These are phyloP conservation scores for Coreoperca whiteheadi DNA, from an alignment of 2,113 vertebrate species.

Conservation along the genomic window DNA sequence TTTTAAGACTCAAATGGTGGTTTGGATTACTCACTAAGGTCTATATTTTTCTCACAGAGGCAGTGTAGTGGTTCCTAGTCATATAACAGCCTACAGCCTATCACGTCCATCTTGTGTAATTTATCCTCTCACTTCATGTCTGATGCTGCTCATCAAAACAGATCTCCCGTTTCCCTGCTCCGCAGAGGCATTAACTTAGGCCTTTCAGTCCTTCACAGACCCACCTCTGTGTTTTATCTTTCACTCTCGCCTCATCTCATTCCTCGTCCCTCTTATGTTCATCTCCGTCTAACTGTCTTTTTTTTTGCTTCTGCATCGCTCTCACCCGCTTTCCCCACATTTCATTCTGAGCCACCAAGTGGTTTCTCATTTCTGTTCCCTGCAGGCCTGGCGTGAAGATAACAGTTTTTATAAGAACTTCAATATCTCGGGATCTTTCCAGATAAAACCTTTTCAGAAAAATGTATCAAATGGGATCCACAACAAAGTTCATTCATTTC, in stretches of 20 bases:
- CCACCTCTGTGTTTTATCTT: constrained; percentile 23
- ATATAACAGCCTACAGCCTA: not conserved
- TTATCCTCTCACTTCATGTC: constrained; percentile 14
- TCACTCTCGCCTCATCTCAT: not conserved
- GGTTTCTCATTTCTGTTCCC: constrained; percentile 42
- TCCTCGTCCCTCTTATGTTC: not conserved
- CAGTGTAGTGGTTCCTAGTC: not conserved
- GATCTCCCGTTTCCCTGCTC: constrained; percentile 18
- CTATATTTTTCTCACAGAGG: not conserved
- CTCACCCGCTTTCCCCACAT: not conserved
- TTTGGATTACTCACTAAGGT: not conserved
- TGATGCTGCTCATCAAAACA: not conserved
- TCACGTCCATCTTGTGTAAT: constrained; percentile 30
- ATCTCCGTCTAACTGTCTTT: constrained; percentile 4
- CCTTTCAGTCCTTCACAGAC: constrained; percentile 36
- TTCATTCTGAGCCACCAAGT: constrained; percentile 4
- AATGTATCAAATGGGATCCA: not conserved
- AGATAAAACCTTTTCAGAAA: not conserved
- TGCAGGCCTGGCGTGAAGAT: constrained; percentile 38
- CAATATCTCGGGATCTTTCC: constrained; percentile 27
- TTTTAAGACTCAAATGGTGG: not conserved
- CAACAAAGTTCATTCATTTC: constrained; percentile 15
- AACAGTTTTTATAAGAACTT: constrained; percentile 44
- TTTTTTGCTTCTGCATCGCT: constrained; percentile 16
- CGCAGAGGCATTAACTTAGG: constrained; percentile 8